phyloP scores from a whole-genome alignment of 2,113 vertebrate species.

The Poeciliopsis occidentalis region DNA sequence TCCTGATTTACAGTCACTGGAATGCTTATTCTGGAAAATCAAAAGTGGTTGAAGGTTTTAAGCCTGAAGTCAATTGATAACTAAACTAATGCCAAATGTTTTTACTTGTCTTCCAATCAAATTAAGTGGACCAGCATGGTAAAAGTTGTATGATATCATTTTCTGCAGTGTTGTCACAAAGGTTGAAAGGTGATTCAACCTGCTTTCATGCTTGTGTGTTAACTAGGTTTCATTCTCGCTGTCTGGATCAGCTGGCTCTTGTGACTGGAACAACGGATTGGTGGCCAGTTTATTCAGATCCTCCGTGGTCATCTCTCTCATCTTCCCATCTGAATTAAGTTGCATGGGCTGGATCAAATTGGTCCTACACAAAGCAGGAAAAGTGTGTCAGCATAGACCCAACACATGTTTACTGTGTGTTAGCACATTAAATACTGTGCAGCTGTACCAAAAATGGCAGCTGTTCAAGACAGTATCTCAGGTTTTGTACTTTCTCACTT shows the following conservation, averaged over 20 bases:
- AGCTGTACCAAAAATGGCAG: too few species aligned
- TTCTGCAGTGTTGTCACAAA: not conserved
- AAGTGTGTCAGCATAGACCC: not conserved
- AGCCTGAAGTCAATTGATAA: not conserved
- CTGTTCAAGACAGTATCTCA: too few species aligned
- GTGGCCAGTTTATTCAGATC: slow-evolving; percentile 77
- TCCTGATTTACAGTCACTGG: not conserved
- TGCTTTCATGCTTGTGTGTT: not conserved
- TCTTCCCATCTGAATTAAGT: slow-evolving; percentile 85
- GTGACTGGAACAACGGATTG: slow-evolving; percentile 76
- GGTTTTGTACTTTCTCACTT: too few species aligned
- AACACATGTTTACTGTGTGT: too few species aligned
- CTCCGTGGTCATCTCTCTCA: slow-evolving; percentile 83
- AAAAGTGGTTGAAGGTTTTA: not conserved
- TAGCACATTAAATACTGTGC: not conserved
- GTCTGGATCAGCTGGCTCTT: slow-evolving; percentile 71
- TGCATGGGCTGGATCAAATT: slow-evolving; percentile 92
- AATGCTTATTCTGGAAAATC: not conserved
- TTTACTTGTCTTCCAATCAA: not conserved
- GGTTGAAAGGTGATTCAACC: not conserved
- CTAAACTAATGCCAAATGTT: not conserved
- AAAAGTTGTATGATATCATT: not conserved
- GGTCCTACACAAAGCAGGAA: slow-evolving; percentile 70
- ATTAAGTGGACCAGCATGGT: not conserved
- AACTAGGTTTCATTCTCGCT: slow-evolving; percentile 74